Base-by-base conservation (phyloP, 2,888 invertebrate species). In the Caenorhabditis zanzibari region DNA sequence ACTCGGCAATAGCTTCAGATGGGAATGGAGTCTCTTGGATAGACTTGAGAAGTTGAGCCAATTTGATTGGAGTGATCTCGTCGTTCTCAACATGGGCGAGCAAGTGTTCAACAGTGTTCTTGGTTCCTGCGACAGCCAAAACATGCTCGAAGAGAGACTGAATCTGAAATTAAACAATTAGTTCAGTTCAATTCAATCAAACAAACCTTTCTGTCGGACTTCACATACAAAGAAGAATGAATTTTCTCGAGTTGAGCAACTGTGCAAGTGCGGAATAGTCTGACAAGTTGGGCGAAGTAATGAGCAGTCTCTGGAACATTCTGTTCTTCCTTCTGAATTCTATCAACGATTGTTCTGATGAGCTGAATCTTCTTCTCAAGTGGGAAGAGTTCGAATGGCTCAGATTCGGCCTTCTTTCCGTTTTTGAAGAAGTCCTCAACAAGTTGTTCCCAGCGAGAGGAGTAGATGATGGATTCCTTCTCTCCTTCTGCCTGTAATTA, bases 351-450 rank as follows among this genome's bases (percentile, higher is more conserved):
- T 26, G 71, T 58, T 38, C 74, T 72, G 66, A 86, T 79, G 61
- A 74, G 26, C 28, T 85, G 61, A 14, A 86, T 73, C 75, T 85
- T 88, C 83, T 85, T 85, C 44, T 88, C 77, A 52, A 79, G 68
- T 76, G 85, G 71, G 84, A 75, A 64, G 24, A 64, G 49, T 38
- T 74, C 83, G 79, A 86, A 84, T 72, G 83, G 82, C 79, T 82
- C 82, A 47, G 77, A 71, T 26, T 85, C 26, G 7, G 54, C 24
- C 26, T 54, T 81, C 49, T 88, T 85, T 83, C 86, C 88, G 61
- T 86, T 85, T 83, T 87, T 89, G 82, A 75, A 84, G 86, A 86
- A 87, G 58, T 83, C 73, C 81, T 88, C 88, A 52, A 88, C 72
- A 6, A 74, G 58, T 69, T 87, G 79, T 56, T 88, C 88, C 82